A percentile compares a stretch with the other conserved stretches of the same genome.
phyloP scores from a whole-genome alignment of 2,113 vertebrate genomes.

The Nothoprocta perdicaria region DNA sequence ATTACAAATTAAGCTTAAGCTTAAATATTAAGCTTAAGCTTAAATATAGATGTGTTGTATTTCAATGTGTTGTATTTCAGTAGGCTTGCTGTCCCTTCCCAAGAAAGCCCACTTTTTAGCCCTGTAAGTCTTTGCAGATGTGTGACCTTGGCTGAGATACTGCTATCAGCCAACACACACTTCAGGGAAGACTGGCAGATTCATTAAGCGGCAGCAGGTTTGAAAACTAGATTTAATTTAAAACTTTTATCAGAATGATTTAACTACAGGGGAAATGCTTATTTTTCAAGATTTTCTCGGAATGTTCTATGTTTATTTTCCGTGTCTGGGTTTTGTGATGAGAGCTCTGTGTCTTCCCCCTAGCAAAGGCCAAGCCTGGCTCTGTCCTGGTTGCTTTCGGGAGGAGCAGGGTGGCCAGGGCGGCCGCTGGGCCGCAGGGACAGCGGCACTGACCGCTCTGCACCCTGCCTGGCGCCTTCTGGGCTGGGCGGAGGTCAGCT shows the following conservation, averaged over 20 bases:
- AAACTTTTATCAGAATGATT: not conserved
- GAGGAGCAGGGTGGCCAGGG: not conserved
- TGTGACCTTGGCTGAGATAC: not conserved
- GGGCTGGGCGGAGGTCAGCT: not conserved
- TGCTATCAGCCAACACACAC: not conserved
- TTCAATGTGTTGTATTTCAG: not conserved
- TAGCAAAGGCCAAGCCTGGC: not conserved
- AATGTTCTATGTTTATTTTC: slow-evolving; percentile 3
- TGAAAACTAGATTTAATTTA: slow-evolving; percentile 1
- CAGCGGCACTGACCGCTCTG: not conserved
- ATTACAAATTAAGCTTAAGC: not conserved
- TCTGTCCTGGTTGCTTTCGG: not conserved
- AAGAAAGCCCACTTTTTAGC: not conserved
- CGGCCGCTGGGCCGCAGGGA: not conserved
- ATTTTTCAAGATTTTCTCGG: slow-evolving; percentile 4
- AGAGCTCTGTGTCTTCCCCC: not conserved
- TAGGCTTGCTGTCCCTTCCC: not conserved
- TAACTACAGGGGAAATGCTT: not conserved
- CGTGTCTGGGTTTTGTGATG: not conserved
- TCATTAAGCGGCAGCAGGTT: not conserved
- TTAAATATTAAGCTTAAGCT: not conserved
- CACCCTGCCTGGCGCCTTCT: not conserved
- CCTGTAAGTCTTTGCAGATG: not conserved
- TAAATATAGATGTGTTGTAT: not conserved
- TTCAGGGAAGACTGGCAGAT: not conserved